These are phyloP conservation scores for Manacus vitellinus DNA, from an alignment of 2,113 vertebrate species.

Conservation along the genomic window DNA sequence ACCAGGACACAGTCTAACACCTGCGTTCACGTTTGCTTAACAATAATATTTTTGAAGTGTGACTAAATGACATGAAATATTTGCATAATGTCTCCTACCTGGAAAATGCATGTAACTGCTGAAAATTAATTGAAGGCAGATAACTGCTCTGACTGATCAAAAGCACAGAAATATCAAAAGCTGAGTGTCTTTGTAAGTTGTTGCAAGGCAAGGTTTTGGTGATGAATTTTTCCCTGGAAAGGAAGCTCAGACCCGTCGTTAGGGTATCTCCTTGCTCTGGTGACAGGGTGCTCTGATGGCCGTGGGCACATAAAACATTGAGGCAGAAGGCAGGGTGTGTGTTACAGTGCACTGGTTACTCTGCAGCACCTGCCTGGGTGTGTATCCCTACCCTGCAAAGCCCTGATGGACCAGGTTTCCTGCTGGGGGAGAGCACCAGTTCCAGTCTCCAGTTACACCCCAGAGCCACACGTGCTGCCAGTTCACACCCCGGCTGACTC, in stretches of 20 bases:
- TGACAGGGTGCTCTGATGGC: background rate
- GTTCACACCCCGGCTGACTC: background rate
- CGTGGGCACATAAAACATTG: background rate
- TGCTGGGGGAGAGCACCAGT: background rate
- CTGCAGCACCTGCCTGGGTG: background rate
- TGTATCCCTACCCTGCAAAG: background rate
- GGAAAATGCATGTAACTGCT: background rate
- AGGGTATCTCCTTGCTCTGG: background rate
- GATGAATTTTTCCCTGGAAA: background rate
- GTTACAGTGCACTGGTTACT: background rate
- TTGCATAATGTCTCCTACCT: background rate
- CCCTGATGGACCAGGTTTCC: background rate
- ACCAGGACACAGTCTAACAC: background rate
- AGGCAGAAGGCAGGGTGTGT: background rate
- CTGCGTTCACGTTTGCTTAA: background rate
- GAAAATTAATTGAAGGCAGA: background rate
- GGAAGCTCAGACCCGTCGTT: background rate
- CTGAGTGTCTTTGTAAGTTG: background rate
- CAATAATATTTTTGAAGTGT: background rate
- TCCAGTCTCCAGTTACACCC: background rate
- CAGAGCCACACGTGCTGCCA: background rate
- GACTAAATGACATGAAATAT: background rate
- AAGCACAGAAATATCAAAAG: background rate
- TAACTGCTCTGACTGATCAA: background rate
- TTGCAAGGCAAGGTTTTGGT: background rate